Base-by-base conservation (phyloP, 2,797 vertebrate genomes). In the Phoebastria nigripes region DNA sequence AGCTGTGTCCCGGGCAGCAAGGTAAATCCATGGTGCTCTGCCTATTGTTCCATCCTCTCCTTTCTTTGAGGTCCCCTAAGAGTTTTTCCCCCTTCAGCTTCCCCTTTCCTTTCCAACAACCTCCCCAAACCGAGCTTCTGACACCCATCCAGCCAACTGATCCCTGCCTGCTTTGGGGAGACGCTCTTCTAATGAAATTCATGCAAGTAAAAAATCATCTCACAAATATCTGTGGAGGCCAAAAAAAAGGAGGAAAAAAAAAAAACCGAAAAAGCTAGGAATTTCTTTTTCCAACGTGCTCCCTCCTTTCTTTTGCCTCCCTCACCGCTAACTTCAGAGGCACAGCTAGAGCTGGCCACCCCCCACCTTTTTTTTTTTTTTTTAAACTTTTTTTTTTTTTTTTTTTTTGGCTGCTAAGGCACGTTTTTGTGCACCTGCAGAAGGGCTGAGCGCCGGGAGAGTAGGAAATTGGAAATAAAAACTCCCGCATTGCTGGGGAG, bases 351-450 rank as follows among this genome's bases (percentile, higher is more conserved):
- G 33, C 39, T 24, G 28, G 11, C 41, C 20, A 14, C 22, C 22
- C 3, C 37, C 19, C 9, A 8, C 4, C 9, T 15, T n/a, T 31
- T 24, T 55, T n/a, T 18, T 66, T 16, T 49, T 22, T 29, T 52
- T 52, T 52, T 18, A 37, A 37, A 37, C 7, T 24, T 11, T 3
- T 8, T 8, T 47, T 55, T 31, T 54, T 54, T 54, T 18, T 28
- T 11, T 28, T 46, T 44, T 16, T 28, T 5, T 11, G 29, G 26
- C 28, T 1, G n/a, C 70, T 20, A 22, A 61, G 74, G 84, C 90
- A 82, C 67, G 39, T 67, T 90, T 88, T 54, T 51, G 59, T 97
- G 98, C 98, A 99, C 98, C 98, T 98, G 98, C 97, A 96, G 88
- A 93, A 96, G 87, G 91, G 96, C 97, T 94, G 81, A 90, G 89